Conservation (phyloP, 1,140 invertebrate genomes). For the Zelostemma sp. region DNA sequence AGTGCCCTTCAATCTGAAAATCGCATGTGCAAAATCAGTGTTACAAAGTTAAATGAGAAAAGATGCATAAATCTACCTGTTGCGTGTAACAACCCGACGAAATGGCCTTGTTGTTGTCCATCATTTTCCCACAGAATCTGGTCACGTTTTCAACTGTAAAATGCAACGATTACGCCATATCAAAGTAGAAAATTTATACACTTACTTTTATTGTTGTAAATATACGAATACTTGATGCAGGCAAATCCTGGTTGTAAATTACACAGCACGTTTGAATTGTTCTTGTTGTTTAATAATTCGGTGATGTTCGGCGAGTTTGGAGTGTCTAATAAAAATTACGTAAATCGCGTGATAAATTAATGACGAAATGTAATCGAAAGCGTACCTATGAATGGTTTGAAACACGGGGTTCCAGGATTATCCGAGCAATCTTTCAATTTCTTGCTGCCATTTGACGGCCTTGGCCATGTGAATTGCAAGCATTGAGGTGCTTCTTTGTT, state of each 20-base stretch:
- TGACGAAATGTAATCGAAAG: not conserved
- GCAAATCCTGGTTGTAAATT: slow-evolving; percentile 27
- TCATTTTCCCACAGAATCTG: slow-evolving; percentile 44
- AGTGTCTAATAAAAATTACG: slow-evolving; percentile 7
- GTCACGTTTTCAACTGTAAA: slow-evolving; percentile 31
- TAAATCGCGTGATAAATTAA: not conserved
- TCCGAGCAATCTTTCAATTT: slow-evolving; percentile 18
- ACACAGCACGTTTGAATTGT: slow-evolving; percentile 17
- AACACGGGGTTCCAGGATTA: slow-evolving; percentile 23
- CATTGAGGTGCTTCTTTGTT: slow-evolving; percentile 24
- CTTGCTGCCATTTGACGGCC: slow-evolving; percentile 6
- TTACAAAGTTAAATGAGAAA: not conserved
- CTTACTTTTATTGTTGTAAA: slow-evolving; percentile 37
- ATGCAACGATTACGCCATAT: not conserved
- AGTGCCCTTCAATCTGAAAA: slow-evolving; percentile 20
- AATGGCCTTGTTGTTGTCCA: slow-evolving; percentile 26
- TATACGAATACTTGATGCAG: slow-evolving; percentile 32
- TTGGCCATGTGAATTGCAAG: slow-evolving; percentile 36
- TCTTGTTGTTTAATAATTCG: slow-evolving; percentile 24
- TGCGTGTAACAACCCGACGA: slow-evolving; percentile 33
- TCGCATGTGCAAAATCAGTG: not conserved
- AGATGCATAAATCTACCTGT: slow-evolving; percentile 13
- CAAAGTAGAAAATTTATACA: not conserved
- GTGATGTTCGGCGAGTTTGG: slow-evolving; percentile 22
- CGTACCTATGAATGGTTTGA: slow-evolving; percentile 29